Percentiles rank a stretch among this genome's conserved stretches.
Conservation (phyloP, 1,140 invertebrate genomes). For the Drosophila oshimai region DNA sequence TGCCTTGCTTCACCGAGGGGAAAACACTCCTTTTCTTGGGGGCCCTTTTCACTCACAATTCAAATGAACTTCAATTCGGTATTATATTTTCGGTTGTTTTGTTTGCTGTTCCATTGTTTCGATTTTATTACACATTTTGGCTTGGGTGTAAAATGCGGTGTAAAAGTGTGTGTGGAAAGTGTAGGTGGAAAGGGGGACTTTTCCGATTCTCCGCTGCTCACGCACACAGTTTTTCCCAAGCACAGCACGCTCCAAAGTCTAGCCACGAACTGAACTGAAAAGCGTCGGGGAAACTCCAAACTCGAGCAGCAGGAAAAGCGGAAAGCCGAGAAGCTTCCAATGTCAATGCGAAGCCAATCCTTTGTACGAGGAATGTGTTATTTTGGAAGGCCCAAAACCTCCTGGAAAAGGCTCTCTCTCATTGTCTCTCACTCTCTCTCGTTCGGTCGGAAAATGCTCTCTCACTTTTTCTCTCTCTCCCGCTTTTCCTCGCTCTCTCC, state of each 20-base stretch:
- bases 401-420: conserved; percentile 52
- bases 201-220: conserved; percentile 43
- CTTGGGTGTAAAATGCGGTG: conserved; percentile 19
- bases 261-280: conserved; percentile 77
- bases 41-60: conserved; percentile 28
- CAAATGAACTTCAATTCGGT: conserved; percentile 38
- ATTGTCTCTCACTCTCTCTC: not conserved
- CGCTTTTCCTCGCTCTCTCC: conserved; percentile 1
- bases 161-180: not conserved
- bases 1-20: conserved; percentile 55
- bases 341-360: conserved; percentile 60
- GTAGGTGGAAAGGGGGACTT: conserved; percentile 2
- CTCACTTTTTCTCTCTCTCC: not conserved
- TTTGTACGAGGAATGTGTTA: conserved; percentile 72
- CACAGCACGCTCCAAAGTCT: conserved; percentile 79
- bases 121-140: conserved; percentile 39
- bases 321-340: conserved; percentile 58
- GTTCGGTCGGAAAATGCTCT: conserved; percentile 14
- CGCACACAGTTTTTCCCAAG: conserved; percentile 57
- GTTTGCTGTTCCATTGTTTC: conserved; percentile 35
- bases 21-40: conserved; percentile 20
- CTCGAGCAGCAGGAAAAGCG: conserved; percentile 51
- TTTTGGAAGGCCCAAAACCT: conserved; percentile 58
- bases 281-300: conserved; percentile 37
- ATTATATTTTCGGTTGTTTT: conserved; percentile 32